Conservation (phyloP, 2,797 vertebrate species). For the Lagorchestes hirsutus region DNA sequence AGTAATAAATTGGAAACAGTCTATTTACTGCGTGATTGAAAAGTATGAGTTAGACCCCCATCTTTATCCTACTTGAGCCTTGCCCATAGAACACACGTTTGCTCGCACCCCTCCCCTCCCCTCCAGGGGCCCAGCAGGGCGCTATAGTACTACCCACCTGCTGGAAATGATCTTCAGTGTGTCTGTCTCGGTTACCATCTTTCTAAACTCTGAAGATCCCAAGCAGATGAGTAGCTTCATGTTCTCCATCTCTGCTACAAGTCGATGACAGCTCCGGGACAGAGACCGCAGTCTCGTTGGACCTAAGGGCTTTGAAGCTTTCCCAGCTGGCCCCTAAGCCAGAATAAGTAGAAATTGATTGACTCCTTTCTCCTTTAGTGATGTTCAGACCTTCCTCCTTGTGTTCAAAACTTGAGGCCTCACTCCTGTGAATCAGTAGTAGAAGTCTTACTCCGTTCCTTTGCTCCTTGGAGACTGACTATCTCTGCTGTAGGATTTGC, state of each 20-base stretch:
- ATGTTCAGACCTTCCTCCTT: background rate
- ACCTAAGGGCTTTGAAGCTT: too few species aligned
- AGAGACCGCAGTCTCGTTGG: too few species aligned
- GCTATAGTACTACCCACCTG: background rate
- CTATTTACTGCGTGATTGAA: background rate
- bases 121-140: background rate
- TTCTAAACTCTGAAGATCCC: too few species aligned
- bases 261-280: too few species aligned
- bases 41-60: background rate
- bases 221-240: too few species aligned
- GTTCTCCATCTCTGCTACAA: too few species aligned
- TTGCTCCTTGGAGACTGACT: background rate
- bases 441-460: background rate
- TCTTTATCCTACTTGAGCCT: background rate
- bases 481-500: background rate
- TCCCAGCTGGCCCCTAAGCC: too few species aligned
- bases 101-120: too few species aligned
- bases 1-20: background rate
- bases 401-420: background rate
- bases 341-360: background rate
- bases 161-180: background rate
- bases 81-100: background rate
- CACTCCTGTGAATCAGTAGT: too few species aligned
- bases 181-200: background rate
- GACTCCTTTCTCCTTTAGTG: background rate